Conservation (phyloP, 2,797 vertebrate genomes). For the Sebastes itinus region DNA sequence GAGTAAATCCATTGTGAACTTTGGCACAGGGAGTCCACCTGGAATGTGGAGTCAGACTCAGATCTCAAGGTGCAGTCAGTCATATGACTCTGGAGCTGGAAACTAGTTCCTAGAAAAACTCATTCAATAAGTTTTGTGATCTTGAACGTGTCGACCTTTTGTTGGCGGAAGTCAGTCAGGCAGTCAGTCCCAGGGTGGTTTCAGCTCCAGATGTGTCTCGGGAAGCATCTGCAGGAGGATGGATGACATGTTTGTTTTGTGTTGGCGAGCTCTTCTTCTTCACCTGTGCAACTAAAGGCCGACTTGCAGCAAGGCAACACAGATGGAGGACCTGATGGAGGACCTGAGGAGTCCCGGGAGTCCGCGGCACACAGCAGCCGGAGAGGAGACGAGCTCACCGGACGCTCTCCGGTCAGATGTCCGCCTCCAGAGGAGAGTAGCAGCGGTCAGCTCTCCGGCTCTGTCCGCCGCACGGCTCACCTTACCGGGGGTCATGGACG, state of each 20-base stretch:
- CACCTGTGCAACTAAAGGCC: constrained; percentile 4
- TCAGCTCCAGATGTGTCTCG: not conserved
- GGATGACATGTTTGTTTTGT: constrained; percentile 8
- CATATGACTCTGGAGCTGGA: constrained; percentile 61
- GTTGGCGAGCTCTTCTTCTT: not conserved
- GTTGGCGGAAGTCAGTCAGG: not conserved
- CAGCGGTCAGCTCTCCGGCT: constrained; percentile 56
- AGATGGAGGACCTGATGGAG: constrained; percentile 53
- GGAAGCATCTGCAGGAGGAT: not conserved
- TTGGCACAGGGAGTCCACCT: constrained; percentile 46
- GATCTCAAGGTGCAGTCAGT: constrained; percentile 72
- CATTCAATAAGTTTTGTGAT: not conserved
- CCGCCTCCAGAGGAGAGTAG: constrained; percentile 38
- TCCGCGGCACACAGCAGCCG: not conserved
- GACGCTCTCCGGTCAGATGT: not conserved
- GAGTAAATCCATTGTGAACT: constrained; percentile 36
- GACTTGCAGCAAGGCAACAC: not conserved
- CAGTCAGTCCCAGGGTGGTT: not conserved
- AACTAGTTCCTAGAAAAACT: not conserved
- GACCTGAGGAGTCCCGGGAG: not conserved
- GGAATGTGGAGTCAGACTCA: constrained; percentile 63
- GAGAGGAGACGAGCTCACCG: not conserved
- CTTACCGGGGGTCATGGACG: constrained; percentile 83
- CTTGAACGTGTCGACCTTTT: not conserved
- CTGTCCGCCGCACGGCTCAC: constrained; percentile 61